Conservation (phyloP, 2,888 invertebrate species). For the Papilio gigon region DNA sequence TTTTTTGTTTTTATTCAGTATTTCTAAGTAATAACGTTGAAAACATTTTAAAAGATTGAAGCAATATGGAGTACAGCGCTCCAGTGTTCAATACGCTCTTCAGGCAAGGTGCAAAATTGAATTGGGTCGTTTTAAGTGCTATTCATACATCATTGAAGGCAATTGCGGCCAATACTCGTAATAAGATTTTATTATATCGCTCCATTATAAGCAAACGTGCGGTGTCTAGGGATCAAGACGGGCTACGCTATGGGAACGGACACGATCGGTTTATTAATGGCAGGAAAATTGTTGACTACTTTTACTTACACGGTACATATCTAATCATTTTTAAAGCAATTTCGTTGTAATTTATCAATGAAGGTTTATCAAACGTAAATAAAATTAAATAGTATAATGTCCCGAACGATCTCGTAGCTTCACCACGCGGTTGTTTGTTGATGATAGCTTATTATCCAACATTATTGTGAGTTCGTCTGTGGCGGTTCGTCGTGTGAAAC, state of each 20-base stretch:
- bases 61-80: slow-evolving; percentile 5
- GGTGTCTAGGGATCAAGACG: slow-evolving; percentile 67
- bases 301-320: slow-evolving; percentile 34
- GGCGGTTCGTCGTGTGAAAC: background rate
- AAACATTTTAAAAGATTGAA: slow-evolving; percentile 16
- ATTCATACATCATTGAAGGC: slow-evolving; percentile 68
- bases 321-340: slow-evolving; percentile 35
- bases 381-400: background rate
- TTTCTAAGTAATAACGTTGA: slow-evolving; percentile 14
- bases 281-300: slow-evolving; percentile 41
- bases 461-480: background rate
- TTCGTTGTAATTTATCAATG: slow-evolving; percentile 24
- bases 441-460: background rate
- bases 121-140: slow-evolving; percentile 63
- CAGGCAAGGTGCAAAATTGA: slow-evolving; percentile 58
- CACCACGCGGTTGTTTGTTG: background rate
- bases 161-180: slow-evolving; percentile 67
- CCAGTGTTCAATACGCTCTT: slow-evolving; percentile 39
- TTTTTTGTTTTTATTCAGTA: background rate
- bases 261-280: slow-evolving; percentile 52
- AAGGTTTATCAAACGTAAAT: slow-evolving; percentile 21
- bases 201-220: slow-evolving; percentile 74
- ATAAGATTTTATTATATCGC: slow-evolving; percentile 77
- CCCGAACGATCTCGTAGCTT: background rate
- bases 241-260: slow-evolving; percentile 65